These are phyloP conservation scores for Mormyrus iriodes DNA, from an alignment of 2,113 vertebrate genomes.

Conservation along the genomic window DNA sequence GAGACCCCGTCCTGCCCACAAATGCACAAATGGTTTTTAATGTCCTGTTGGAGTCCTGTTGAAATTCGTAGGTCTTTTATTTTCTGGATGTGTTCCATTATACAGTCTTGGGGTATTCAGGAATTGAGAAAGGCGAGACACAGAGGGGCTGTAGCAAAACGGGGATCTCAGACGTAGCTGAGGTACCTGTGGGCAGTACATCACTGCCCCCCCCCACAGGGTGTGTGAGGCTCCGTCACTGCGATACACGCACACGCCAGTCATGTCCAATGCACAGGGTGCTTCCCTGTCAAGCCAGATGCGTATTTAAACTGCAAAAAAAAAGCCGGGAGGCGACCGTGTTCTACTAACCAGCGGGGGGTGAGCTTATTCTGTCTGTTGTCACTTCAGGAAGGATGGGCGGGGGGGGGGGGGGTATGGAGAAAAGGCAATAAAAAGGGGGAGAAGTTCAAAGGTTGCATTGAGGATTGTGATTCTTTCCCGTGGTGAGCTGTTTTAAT, in stretches of 20 bases:
- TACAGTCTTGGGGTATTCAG: neutral
- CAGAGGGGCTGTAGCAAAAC: neutral
- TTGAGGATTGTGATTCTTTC: conserved; percentile 31
- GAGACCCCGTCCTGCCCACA: neutral
- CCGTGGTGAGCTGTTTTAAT: conserved; percentile 39
- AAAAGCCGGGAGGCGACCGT: neutral
- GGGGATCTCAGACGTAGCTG: neutral
- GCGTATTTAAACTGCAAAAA: conserved; percentile 32
- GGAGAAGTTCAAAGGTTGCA: conserved; percentile 36
- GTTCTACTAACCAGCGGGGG: conserved; percentile 32
- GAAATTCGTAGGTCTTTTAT: neutral
- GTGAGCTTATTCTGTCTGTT: conserved; percentile 36
- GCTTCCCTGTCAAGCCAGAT: conserved; percentile 31
- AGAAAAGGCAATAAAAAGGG: conserved; percentile 29
- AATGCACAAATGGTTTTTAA: neutral
- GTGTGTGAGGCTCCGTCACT: neutral
- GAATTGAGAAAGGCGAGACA: neutral
- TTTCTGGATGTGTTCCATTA: neutral
- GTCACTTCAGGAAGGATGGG: conserved; percentile 31
- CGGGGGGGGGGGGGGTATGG: neutral
- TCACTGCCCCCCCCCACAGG: neutral
- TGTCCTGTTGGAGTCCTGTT: neutral
- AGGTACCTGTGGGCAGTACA: neutral
- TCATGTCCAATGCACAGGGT: conserved; percentile 19
- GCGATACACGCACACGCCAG: conserved; percentile 6